Evolutionary conservation across 2,113 vertebrate species (phyloP), one percentile per base, ranked within the genome.

Genomic region (Bos javanicus): DNA sequence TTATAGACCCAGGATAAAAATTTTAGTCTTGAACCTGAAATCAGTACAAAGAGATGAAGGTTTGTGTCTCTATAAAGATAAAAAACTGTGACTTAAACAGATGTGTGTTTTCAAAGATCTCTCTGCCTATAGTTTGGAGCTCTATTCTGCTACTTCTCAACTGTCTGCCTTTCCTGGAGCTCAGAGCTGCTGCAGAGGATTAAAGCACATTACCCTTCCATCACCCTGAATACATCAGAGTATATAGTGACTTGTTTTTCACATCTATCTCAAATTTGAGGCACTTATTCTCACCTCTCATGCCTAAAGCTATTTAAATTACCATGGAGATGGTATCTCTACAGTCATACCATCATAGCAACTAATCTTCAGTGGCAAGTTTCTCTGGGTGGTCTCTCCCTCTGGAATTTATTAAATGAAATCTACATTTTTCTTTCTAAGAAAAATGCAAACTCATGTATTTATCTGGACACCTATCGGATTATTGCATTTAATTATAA

Each of bases 251-350:
- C 67, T 96, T 93, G 64, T 89, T 89, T 92, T 59, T 89, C 48
- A 94, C 28, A 52, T 97, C 14, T 91, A 39, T 91, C 60, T 88
- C 3, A 4, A 67, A 89, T 94, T 76, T 88, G 60, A 91, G 64
- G 19, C 74, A 46, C 26, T 95, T 89, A 62, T 67, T 92, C 30
- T 12, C 50, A 95, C 28, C 36, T 89, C n/a, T 93, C 48, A 94
- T 71, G 43, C n/a, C 87, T 54, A 97, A 74, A 97, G 48, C 59
- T 97, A 8, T 67, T 96, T 94, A 50, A 50, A 78, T 89, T 71
- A 59, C 52, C 54, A 52, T 87, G 36, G 83, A 48, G 13, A 84
- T 67, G 21, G 2, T 84, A 33, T 85, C 48, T 67, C 90, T 97
- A 28, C 10, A 33, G 85, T 76, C 36, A 97, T 43, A 36, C 6